Percentiles rank a stretch among this genome's conserved stretches.
Conservation (phyloP, 2,113 vertebrate species). For the Leucopsar rothschildi region DNA sequence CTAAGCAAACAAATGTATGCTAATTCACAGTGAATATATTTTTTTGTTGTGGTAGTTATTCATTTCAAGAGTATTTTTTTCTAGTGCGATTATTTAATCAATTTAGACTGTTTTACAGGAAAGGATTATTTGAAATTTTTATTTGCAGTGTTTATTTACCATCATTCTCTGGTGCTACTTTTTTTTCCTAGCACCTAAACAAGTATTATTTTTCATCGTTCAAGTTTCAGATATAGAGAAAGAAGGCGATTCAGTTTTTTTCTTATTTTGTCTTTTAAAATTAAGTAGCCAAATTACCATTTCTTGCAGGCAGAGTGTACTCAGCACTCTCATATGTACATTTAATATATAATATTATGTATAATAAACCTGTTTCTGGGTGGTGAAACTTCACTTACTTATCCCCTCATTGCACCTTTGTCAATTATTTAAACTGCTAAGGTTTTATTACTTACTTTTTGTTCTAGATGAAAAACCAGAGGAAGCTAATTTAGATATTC, state of each 20-base stretch:
- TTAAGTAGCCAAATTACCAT: not conserved
- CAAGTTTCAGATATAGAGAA: not conserved
- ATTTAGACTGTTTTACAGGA: not conserved
- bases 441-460: not conserved
- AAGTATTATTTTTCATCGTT: not conserved
- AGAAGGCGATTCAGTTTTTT: not conserved
- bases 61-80: not conserved
- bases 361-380: not conserved
- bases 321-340: not conserved
- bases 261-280: not conserved
- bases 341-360: not conserved
- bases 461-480: constrained; percentile 83
- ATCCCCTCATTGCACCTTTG: not conserved
- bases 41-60: not conserved
- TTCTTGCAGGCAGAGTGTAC: not conserved
- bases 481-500: constrained; percentile 78
- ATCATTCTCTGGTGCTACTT: not conserved
- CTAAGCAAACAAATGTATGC: not conserved
- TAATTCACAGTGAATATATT: not conserved
- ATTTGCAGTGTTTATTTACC: not conserved
- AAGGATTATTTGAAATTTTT: not conserved
- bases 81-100: not conserved
- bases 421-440: not conserved
- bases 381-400: not conserved
- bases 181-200: not conserved